Conservation (phyloP, 2,888 invertebrate genomes). For the Oligia strigilis region DNA sequence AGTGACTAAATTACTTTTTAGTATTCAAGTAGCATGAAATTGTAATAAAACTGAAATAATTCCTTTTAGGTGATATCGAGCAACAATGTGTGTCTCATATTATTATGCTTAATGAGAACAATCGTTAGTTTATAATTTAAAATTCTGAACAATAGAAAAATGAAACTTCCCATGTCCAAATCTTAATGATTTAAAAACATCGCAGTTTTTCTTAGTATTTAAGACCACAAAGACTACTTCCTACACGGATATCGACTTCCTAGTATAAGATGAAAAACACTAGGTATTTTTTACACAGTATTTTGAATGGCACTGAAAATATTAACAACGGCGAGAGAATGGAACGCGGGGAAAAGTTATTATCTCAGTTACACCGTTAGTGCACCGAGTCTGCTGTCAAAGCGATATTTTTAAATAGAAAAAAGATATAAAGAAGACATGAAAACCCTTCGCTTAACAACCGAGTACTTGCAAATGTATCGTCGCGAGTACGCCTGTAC, state of each 20-base stretch:
- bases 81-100: not conserved
- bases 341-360: slow-evolving; percentile 40
- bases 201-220: not conserved
- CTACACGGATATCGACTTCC: not conserved
- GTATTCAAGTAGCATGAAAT: not conserved
- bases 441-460: slow-evolving; percentile 45
- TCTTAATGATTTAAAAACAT: not conserved
- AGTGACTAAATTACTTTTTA: not conserved
- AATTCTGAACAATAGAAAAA: not conserved
- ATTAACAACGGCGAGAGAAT: slow-evolving; percentile 38
- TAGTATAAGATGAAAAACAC: slow-evolving; percentile 13
- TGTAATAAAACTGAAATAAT: not conserved
- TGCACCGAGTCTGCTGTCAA: slow-evolving; percentile 35
- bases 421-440: slow-evolving; percentile 42
- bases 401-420: slow-evolving; percentile 53
- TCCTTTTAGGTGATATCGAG: not conserved
- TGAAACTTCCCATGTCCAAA: not conserved
- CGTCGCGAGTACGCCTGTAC: slow-evolving; percentile 68
- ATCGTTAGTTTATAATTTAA: not conserved
- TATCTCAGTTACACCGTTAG: slow-evolving; percentile 42
- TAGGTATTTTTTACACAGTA: slow-evolving; percentile 2
- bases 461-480: slow-evolving; percentile 63
- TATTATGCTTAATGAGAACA: not conserved
- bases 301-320: slow-evolving; percentile 32
- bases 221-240: not conserved